phyloP scores from a whole-genome alignment of 2,797 vertebrate genomes.

The Acrocephalus scirpaceus region DNA sequence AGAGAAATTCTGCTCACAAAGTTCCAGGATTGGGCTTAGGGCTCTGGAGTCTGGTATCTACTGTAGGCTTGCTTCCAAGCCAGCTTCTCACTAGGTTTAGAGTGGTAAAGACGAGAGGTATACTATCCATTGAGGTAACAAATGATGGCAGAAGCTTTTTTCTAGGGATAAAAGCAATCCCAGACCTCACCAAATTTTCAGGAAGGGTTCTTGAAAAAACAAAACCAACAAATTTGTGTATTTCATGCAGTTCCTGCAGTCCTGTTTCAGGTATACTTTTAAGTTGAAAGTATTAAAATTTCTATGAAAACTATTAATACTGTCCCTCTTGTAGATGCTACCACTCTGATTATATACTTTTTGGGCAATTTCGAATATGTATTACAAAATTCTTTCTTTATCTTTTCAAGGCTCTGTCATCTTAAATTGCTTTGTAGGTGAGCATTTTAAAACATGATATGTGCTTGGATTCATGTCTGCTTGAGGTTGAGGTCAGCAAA shows the following conservation, averaged over 20 bases:
- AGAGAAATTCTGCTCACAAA: background rate
- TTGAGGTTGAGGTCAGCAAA: background rate
- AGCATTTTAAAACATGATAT: background rate
- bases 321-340: background rate
- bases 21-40: background rate
- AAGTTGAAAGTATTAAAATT: background rate
- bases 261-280: background rate
- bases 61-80: background rate
- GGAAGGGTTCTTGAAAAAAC: background rate
- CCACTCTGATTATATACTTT: background rate
- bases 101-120: background rate
- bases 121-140: background rate
- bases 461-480: background rate
- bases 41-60: background rate
- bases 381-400: background rate
- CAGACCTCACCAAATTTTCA: background rate
- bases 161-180: background rate
- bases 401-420: background rate
- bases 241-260: background rate
- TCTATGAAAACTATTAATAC: background rate
- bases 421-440: background rate
- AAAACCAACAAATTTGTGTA: background rate
- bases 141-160: background rate
- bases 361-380: background rate
- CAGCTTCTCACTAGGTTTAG: background rate